Evolutionary conservation across 2,888 invertebrate genomes (phyloP), one percentile per base, ranked within the genome.

Genomic region (Habroteleia sp.): DNA sequence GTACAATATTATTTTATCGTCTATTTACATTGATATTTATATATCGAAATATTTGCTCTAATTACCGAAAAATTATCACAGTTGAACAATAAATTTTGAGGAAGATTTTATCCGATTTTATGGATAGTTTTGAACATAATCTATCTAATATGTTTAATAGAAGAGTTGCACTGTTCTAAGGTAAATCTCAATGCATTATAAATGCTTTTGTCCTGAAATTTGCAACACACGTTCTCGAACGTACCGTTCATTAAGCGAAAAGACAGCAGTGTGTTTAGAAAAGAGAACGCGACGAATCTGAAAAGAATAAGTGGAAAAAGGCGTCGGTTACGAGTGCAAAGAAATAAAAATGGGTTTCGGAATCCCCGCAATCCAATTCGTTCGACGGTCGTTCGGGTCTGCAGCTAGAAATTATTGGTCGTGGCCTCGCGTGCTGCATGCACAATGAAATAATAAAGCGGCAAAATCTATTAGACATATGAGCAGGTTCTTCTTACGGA

Each of bases 401-500:
- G 65, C 54, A 48, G 58, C 63, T 52, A 72, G 60, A 69, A 68
- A 73, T 73, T 73, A 76, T 69, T 69, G 72, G 76, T 48, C 37
- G 46, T 72, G 73, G 76, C 69, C 78, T 84, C 79, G 83, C 83
- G 83, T 83, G 84, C 78, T 77, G 82, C 82, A 81, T 82, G 79
- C 80, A 76, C 80, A 81, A 82, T 80, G 79, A 82, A 82, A 84
- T 83, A 83, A 84, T 84, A 82, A 85, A 80, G 81, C 79, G 79
- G 80, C 80, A 80, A 83, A 85, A 83, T 84, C 82, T 83, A 84
- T 84, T 82, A 82, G 80, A 81, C 81, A 77, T 80, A 79, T 79
- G 79, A 82, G 80, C 78, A 62, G 77, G 65, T 78, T 75, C 76
- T 75, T 78, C 69, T 52, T 46, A n/a, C 60, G 50, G 65, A 54